Evolutionary conservation across 2,797 vertebrate genomes (phyloP), one percentile per base, ranked within the genome.

Genomic region (Mycteria americana): DNA sequence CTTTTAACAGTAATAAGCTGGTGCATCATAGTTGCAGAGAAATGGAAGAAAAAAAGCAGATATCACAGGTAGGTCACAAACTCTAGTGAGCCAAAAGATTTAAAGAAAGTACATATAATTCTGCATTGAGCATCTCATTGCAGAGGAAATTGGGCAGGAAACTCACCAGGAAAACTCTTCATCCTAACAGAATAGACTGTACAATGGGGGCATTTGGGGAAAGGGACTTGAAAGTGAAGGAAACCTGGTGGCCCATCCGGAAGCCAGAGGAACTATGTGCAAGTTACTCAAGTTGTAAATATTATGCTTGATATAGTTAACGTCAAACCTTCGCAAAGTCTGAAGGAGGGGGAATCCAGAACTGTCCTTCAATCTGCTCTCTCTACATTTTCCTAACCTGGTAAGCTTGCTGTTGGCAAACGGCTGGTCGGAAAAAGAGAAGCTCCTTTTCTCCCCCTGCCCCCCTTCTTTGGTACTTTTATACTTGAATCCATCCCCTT

Each of bases 391-490:
- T 45, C n/a, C 59, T 76, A 65, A 50, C 13, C 8, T 31, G 7
- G 13, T 45, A 28, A 48, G 7, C 13, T 51, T 72, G 24, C 7
- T 69, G 7, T 35, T 56, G 65, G 11, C 1, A 0, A 69, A 48
- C 0, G 2, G 10, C n/a, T 45, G 25, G 3, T n/a, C 27, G 68
- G 28, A 70, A 48, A 7, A 48, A 50, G 5, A 63, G 30, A 30
- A 76, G 16, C 2, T 74, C 37, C 31, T 70, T 74, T 43, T 35
- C 18, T 35, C 22, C 6, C 3, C 13, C 4, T 0, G 1, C 2
- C 19, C 16, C 7, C 11, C 13, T 67, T 76, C 24, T 56, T 56
- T 39, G 15, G 2, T 37, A 50, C 4, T 60, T 87, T 50, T 27
- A 2, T 33, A 33, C 64, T 53, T n/a, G 1, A 72, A 72, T 57